Percentiles rank a stretch among this genome's conserved stretches.
Evolutionary conservation across 2,113 vertebrate genomes (phyloP).

Genomic region (Larimichthys crocea): DNA sequence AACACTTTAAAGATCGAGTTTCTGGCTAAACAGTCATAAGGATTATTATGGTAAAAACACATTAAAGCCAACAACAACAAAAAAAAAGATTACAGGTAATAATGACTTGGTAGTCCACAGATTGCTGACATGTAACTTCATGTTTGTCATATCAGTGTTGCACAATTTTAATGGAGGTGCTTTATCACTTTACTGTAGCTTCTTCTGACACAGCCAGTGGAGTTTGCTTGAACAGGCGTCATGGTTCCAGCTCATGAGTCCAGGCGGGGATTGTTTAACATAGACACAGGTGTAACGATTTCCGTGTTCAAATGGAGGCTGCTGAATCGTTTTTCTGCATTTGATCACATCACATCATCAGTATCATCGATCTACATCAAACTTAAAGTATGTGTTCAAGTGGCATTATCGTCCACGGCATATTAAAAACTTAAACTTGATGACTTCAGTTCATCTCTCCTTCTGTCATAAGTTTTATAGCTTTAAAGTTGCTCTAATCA

Average conservation of each 20-base stretch:
- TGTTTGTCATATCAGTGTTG: not conserved
- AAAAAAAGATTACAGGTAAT: too few species aligned
- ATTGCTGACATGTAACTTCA: too few species aligned
- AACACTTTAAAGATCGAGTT: not conserved
- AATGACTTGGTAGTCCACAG: too few species aligned
- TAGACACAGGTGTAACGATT: not conserved
- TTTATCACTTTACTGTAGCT: not conserved
- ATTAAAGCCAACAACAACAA: not conserved
- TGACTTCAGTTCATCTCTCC: too few species aligned
- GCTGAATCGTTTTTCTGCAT: not conserved
- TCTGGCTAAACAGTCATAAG: too few species aligned
- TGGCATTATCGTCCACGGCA: not conserved
- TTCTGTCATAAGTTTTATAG: too few species aligned
- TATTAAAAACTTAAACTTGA: too few species aligned
- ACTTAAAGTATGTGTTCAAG: not conserved
- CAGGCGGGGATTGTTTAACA: rapidly evolving
- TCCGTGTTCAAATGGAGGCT: too few species aligned
- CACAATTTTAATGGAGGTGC: not conserved
- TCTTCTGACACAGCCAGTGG: not conserved
- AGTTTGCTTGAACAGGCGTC: rapidly evolving
- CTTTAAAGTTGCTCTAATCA: not conserved
- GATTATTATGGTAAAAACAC: not conserved
- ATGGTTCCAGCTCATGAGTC: rapidly evolving
- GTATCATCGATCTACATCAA: not conserved
- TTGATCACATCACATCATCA: not conserved